These are phyloP conservation scores for Dufourea novaeangliae DNA, from an alignment of 1,140 invertebrate species.

Conservation along the genomic window DNA sequence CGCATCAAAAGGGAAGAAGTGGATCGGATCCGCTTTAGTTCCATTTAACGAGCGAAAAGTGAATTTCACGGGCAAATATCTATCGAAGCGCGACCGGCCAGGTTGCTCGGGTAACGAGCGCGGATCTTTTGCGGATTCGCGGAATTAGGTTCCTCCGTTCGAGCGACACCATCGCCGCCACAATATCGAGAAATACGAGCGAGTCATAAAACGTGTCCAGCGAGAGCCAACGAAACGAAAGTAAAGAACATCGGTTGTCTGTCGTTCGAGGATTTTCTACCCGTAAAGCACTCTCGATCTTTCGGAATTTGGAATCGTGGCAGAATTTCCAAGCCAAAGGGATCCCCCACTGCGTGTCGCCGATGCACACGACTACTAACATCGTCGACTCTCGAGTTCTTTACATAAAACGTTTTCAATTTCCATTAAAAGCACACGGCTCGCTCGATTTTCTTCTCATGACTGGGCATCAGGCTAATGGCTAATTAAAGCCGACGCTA, in stretches of 20 bases:
- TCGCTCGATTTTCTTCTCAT: background rate
- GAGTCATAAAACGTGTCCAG: background rate
- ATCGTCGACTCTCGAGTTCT: too few species aligned
- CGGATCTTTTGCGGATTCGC: slow-evolving; percentile 30
- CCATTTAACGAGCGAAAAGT: slow-evolving; percentile 72
- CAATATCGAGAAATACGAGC: background rate
- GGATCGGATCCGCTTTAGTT: slow-evolving; percentile 55
- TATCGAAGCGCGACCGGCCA: slow-evolving; percentile 42
- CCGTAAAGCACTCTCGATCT: too few species aligned
- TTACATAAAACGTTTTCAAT: background rate
- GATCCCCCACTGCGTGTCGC: too few species aligned
- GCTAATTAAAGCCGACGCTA: background rate
- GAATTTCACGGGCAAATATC: slow-evolving; percentile 58
- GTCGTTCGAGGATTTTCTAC: background rate
- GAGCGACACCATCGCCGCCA: too few species aligned
- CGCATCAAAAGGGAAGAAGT: slow-evolving; percentile 17
- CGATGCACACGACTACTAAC: too few species aligned
- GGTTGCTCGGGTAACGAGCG: slow-evolving; percentile 14
- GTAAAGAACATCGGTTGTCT: background rate
- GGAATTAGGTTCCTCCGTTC: slow-evolving; percentile 8
- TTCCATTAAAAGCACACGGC: background rate
- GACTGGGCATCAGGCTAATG: background rate
- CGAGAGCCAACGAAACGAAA: slow-evolving; percentile 9
- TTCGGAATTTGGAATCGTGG: too few species aligned
- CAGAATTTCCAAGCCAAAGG: too few species aligned